phyloP scores from a whole-genome alignment of 2,113 vertebrate genomes.

The Phocoena sinus region DNA sequence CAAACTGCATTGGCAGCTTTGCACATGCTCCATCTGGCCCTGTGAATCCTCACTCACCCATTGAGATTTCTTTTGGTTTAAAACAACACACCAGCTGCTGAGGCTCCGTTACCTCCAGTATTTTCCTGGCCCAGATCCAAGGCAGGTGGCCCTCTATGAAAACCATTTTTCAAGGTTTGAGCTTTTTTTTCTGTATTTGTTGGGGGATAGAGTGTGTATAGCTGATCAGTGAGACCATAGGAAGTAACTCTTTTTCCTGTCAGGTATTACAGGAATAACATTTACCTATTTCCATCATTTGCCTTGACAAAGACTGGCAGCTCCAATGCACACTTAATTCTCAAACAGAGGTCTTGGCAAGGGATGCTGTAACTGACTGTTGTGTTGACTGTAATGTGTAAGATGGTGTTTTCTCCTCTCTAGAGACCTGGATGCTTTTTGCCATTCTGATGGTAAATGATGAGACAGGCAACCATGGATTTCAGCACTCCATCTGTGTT shows the following conservation, averaged over 20 bases:
- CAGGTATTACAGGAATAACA: neutral
- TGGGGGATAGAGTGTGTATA: neutral
- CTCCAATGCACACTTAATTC: constrained; percentile 55
- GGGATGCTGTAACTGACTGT: constrained; percentile 36
- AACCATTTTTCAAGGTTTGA: neutral
- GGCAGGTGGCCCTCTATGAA: neutral
- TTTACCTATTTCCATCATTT: constrained; percentile 5
- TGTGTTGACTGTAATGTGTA: constrained; percentile 35
- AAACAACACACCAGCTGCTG: constrained; percentile 53
- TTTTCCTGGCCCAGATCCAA: constrained; percentile 9
- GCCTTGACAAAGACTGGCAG: constrained; percentile 67
- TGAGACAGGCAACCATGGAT: constrained; percentile 84
- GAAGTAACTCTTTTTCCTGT: constrained; percentile 39
- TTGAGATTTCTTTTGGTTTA: constrained; percentile 70
- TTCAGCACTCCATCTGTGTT: constrained; percentile 89
- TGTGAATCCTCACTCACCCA: constrained; percentile 72
- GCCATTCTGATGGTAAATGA: constrained; percentile 50
- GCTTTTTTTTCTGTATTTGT: neutral
- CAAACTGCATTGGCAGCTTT: constrained; percentile 65
- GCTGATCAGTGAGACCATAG: neutral
- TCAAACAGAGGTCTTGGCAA: constrained; percentile 30
- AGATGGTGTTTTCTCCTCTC: constrained; percentile 48
- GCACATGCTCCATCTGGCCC: constrained; percentile 85
- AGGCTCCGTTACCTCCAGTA: constrained; percentile 54
- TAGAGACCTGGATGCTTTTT: constrained; percentile 65